Evolutionary conservation across 2,888 invertebrate genomes (phyloP), one percentile per base, ranked within the genome.

Genomic region (Acleris holmiana): DNA sequence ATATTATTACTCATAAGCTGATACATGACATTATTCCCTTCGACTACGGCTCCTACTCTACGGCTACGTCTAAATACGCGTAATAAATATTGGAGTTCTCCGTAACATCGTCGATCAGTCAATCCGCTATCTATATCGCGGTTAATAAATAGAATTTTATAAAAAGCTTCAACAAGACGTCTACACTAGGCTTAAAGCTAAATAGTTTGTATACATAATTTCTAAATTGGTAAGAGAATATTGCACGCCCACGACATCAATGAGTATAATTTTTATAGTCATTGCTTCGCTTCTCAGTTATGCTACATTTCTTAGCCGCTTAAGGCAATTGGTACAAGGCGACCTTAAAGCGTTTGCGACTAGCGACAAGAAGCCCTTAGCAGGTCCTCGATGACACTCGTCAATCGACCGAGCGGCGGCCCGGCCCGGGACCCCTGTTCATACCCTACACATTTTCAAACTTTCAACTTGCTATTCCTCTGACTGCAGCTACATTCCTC

Each of bases 131-230:
- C 89, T 88, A 89, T 83, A 79, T 72, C 76, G 89, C 91, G 90
- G 89, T 81, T 78, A 88, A 85, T 90, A 89, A 89, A 90, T 91
- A 91, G 86, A 90, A 82, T 91, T 89, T 90, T 88, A 88, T 89
- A 89, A 89, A 91, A 91, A 91, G 90, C 91, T 83, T 90, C 84
- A 91, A 91, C 91, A 89, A 90, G 90, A 91, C 90, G 86, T 84
- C 91, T 91, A 91, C 86, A 74, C 89, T 90, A 89, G 84, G 76
- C 81, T 91, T 91, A 91, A 89, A 90, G 89, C 90, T 91, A 91
- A 86, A 91, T 84, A 87, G 71, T 89, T 89, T 91, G 91, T 91
- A 91, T 91, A 91, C 86, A 88, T 90, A 90, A 85, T 83, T 84
- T 89, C 90, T 90, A 90, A 89, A 90, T 75, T 85, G 83, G 85